A percentile compares a stretch with the other conserved stretches of the same genome.
These are phyloP conservation scores for Calidris pugnax DNA, from an alignment of 2,113 vertebrate genomes.

Conservation along the genomic window DNA sequence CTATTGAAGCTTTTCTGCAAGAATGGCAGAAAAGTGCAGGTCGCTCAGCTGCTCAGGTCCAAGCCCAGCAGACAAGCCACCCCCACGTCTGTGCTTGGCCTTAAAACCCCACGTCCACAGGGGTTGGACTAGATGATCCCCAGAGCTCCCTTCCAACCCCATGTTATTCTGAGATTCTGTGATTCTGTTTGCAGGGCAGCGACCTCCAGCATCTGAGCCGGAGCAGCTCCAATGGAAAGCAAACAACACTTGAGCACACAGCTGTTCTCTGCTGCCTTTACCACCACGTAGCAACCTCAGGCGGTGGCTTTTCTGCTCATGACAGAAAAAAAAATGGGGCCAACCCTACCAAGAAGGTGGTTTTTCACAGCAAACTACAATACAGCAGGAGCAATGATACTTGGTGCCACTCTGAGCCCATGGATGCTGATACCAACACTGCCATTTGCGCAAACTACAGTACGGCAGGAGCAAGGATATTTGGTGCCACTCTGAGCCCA, in stretches of 20 bases:
- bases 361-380: not conserved
- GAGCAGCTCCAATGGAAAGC: not conserved
- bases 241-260: not conserved
- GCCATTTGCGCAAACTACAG: accelerated
- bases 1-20: constrained; percentile 23
- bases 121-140: too few relatives aligned
- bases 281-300: not conserved
- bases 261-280: not conserved
- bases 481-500: not conserved
- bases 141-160: too few relatives aligned
- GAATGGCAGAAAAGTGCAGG: not conserved
- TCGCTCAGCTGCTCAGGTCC: not conserved
- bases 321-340: not conserved
- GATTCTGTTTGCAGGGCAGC: not conserved
- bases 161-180: too few relatives aligned
- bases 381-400: not conserved
- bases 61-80: not conserved
- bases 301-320: not conserved
- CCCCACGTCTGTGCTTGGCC: accelerated
- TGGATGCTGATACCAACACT: accelerated
- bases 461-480: not conserved
- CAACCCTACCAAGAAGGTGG: not conserved
- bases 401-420: not conserved
- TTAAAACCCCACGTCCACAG: not conserved
- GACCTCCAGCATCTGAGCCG: accelerated